These are phyloP conservation scores for Acanthurus lineatus DNA, from an alignment of 2,797 vertebrate species.

Conservation along the genomic window DNA sequence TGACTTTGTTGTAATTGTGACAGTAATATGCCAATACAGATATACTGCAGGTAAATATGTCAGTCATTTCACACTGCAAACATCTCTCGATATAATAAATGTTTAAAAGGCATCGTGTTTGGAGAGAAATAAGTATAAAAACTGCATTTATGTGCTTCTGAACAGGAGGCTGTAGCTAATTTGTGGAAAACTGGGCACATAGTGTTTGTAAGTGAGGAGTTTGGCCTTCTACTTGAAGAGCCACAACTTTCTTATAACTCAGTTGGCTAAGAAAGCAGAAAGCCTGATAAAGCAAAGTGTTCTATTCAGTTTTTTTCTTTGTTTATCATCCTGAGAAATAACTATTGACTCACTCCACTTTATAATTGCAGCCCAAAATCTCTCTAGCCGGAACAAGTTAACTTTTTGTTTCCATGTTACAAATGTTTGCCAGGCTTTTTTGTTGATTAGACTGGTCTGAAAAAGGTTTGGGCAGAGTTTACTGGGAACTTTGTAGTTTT, in stretches of 20 bases:
- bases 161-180: slow-evolving; percentile 11
- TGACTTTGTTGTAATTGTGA: slow-evolving; percentile 59
- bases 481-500: slow-evolving; percentile 52
- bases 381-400: slow-evolving; percentile 28
- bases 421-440: slow-evolving; percentile 34
- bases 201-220: background rate
- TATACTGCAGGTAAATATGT: slow-evolving; percentile 5
- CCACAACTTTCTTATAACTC: slow-evolving; percentile 13
- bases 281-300: slow-evolving; percentile 15
- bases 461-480: slow-evolving; percentile 39
- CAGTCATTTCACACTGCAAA: slow-evolving; percentile 4
- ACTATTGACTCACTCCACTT: slow-evolving; percentile 32
- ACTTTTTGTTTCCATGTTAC: slow-evolving; percentile 47
- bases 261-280: slow-evolving; percentile 8
- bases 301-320: slow-evolving; percentile 10
- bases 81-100: slow-evolving; percentile 18
- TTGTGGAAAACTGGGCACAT: background rate
- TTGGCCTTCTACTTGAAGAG: background rate
- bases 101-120: slow-evolving; percentile 44
- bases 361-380: slow-evolving; percentile 30
- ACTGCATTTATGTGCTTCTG: background rate
- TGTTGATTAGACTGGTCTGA: slow-evolving; percentile 53
- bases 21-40: slow-evolving; percentile 21
- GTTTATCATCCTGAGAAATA: slow-evolving; percentile 27
- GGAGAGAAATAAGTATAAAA: slow-evolving; percentile 13